Conservation (phyloP, 2,797 vertebrate species). For the Sibirionetta formosa region DNA sequence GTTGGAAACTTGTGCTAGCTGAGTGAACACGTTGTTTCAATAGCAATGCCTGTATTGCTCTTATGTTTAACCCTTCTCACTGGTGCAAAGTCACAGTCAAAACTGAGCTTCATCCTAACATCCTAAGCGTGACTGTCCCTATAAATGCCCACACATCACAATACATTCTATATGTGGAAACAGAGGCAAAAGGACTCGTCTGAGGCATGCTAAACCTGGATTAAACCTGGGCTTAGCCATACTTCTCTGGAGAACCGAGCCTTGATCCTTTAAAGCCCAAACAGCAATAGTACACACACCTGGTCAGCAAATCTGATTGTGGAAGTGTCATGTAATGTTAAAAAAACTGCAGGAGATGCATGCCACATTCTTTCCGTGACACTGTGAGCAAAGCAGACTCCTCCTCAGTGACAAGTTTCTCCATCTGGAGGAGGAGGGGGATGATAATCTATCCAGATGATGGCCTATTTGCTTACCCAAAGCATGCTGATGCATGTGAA, state of each 20-base stretch:
- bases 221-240: not conserved
- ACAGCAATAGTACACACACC: accelerated
- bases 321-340: not conserved
- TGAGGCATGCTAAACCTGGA: not conserved
- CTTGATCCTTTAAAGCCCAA: not conserved
- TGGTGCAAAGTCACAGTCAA: accelerated
- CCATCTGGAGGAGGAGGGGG: not conserved
- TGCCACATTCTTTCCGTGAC: not conserved
- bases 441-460: not conserved
- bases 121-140: not conserved
- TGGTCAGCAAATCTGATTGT: not conserved
- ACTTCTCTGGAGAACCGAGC: not conserved
- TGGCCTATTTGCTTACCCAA: not conserved
- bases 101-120: not conserved
- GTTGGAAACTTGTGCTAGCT: not conserved
- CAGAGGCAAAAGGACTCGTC: not conserved
- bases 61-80: not conserved
- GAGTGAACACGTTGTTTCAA: not conserved
- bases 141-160: not conserved
- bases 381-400: not conserved
- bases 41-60: not conserved
- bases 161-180: not conserved
- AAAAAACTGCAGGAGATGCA: not conserved
- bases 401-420: not conserved
- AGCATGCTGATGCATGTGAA: not conserved